A percentile compares a stretch with the other conserved stretches of the same genome.
These are phyloP conservation scores for Dione vanillae DNA, from an alignment of 2,888 invertebrate species.

Conservation along the genomic window DNA sequence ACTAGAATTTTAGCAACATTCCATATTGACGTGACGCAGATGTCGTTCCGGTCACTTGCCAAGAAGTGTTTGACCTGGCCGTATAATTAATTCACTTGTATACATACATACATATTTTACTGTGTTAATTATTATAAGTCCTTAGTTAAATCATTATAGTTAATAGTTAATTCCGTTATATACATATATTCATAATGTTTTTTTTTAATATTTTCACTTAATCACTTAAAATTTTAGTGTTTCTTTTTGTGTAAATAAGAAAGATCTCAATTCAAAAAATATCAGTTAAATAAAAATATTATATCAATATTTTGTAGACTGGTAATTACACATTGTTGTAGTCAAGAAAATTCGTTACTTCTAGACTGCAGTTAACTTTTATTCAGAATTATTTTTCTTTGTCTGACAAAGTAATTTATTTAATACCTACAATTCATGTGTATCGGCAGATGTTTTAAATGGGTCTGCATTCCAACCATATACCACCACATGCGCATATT, in stretches of 20 bases:
- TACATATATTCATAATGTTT: not conserved
- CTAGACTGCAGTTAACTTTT: too few relatives aligned
- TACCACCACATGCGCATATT: not conserved
- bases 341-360: too few relatives aligned
- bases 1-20: constrained; percentile 1
- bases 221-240: too few relatives aligned
- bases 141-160: not conserved
- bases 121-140: too few relatives aligned
- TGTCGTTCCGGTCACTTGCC: constrained; percentile 19
- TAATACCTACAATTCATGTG: not conserved
- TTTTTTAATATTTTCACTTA: not conserved
- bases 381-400: not conserved
- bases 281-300: too few relatives aligned
- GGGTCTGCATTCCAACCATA: not conserved
- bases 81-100: not conserved
- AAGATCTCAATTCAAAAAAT: too few relatives aligned
- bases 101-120: not conserved
- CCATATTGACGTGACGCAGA: constrained; percentile 8
- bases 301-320: too few relatives aligned
- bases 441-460: constrained; percentile 8
- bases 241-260: too few relatives aligned
- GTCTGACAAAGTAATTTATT: not conserved
- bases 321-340: too few relatives aligned
- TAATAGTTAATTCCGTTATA: too few relatives aligned
- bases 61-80: constrained; percentile 4